Conservation (phyloP, 2,797 vertebrate species). For the Gymnoscopelus braueri region DNA sequence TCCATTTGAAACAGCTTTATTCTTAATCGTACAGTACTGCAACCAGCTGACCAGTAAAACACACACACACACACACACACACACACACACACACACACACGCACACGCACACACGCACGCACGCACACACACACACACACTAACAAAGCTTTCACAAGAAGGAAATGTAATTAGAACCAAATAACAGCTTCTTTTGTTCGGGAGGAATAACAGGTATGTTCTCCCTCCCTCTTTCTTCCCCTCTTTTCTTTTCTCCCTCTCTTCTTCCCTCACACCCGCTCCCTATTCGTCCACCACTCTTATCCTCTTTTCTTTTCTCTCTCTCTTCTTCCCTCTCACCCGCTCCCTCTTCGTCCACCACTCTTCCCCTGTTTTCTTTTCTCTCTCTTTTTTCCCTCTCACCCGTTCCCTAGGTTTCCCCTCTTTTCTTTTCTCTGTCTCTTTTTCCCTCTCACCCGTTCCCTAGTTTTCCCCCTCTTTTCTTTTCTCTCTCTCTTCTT, state of each 20-base stretch:
- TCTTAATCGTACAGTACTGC: background rate
- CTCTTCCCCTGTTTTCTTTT: constrained; percentile 19
- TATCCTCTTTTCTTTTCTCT: background rate
- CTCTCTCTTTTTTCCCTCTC: no score
- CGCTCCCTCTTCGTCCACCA: background rate
- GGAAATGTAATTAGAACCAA: constrained; percentile 80
- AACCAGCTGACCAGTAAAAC: background rate
- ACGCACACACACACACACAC: background rate
- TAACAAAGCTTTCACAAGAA: constrained; percentile 33
- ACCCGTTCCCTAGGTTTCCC: constrained; percentile 6
- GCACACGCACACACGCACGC: background rate
- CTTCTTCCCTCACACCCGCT: constrained; percentile 7
- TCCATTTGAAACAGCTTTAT: background rate
- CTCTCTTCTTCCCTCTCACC: constrained; percentile 18
- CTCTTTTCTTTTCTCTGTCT: background rate
- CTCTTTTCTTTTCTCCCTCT: constrained; percentile 11
- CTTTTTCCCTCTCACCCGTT: no score
- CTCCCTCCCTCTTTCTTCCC: constrained; percentile 52
- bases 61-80: constrained; percentile 21
- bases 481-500: constrained; percentile 51
- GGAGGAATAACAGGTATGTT: constrained; percentile 91
- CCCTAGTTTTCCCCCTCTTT: constrained; percentile 11
- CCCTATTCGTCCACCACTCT: background rate
- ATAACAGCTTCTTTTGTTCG: constrained; percentile 79
- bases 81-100: background rate